These are phyloP conservation scores for Lethocerus indicus DNA, from an alignment of 1,140 invertebrate species.

Conservation along the genomic window DNA sequence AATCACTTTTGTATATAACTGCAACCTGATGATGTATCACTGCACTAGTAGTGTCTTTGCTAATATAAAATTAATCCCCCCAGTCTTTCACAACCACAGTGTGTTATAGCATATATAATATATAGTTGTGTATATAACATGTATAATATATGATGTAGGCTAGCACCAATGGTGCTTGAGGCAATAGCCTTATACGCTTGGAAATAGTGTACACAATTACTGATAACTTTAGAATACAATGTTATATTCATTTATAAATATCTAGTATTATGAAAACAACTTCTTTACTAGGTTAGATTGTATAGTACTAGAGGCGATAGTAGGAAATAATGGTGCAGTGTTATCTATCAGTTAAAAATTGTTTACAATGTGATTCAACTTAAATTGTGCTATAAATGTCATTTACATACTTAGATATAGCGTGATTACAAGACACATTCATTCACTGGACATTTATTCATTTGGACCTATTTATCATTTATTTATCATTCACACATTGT, in stretches of 20 bases:
- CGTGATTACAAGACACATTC: slow-evolving; percentile 1
- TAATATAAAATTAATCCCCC: slow-evolving; percentile 1
- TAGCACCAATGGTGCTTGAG: slow-evolving; percentile 6
- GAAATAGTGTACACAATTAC: no score
- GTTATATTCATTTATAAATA: slow-evolving; percentile 9
- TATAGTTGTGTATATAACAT: slow-evolving; percentile 1
- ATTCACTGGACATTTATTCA: slow-evolving; percentile 1
- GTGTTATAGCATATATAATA: slow-evolving; percentile 1
- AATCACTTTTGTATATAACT: no score
- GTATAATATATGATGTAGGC: slow-evolving; percentile 6
- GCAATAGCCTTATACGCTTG: slow-evolving; percentile 4
- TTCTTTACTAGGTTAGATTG: slow-evolving; percentile 5
- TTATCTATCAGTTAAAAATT: slow-evolving; percentile 6
- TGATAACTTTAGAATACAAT: slow-evolving; percentile 5
- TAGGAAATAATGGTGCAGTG: slow-evolving; percentile 10
- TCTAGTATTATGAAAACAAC: slow-evolving; percentile 7
- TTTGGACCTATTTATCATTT: slow-evolving; percentile 8
- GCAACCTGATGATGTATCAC: slow-evolving; percentile 4
- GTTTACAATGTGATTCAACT: slow-evolving; percentile 5
- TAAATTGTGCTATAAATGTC: slow-evolving; percentile 11
- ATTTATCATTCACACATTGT: background rate
- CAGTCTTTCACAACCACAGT: slow-evolving; percentile 9
- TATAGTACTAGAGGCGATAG: slow-evolving; percentile 7
- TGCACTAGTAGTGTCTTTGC: slow-evolving; percentile 3
- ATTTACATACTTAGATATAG: slow-evolving; percentile 7